Percentiles rank a stretch among this genome's conserved stretches.
Evolutionary conservation across 1,140 invertebrate genomes (phyloP).

Genomic region (Drosophila sucinea): DNA sequence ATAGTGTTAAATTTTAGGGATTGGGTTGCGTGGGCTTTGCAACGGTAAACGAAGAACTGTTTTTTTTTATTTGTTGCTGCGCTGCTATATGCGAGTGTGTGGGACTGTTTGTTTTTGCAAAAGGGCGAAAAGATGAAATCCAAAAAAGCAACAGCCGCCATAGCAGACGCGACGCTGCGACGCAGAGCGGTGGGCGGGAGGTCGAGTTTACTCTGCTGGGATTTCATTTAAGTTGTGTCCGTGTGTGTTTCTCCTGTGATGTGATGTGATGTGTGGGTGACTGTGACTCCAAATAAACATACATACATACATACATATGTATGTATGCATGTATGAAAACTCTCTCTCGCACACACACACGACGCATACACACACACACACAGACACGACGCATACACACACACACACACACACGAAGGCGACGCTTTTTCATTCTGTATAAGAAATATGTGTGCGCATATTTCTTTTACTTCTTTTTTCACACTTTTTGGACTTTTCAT

Average conservation of each 20-base stretch:
- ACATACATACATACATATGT: neutral
- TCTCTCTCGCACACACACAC: neutral
- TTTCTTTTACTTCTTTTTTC: slow-evolving; percentile 64
- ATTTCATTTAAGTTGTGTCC: slow-evolving; percentile 60
- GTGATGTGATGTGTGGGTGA: slow-evolving; percentile 32
- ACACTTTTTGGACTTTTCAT: slow-evolving; percentile 45
- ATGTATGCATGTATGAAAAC: slow-evolving; percentile 12
- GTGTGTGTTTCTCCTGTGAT: slow-evolving; percentile 44
- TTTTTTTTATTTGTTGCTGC: slow-evolving; percentile 27
- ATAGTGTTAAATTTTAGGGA: neutral
- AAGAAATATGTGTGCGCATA: slow-evolving; percentile 74
- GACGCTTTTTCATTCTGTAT: slow-evolving; percentile 60
- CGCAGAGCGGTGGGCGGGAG: slow-evolving; percentile 4
- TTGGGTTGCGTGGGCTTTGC: slow-evolving; percentile 32
- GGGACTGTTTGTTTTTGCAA: slow-evolving; percentile 57
- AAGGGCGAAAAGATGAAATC: slow-evolving; percentile 60
- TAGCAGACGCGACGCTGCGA: neutral
- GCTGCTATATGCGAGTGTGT: slow-evolving; percentile 1
- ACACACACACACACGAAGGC: slow-evolving; percentile 12
- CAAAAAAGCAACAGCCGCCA: slow-evolving; percentile 70
- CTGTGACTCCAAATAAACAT: slow-evolving; percentile 42
- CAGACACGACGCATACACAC: slow-evolving; percentile 21
- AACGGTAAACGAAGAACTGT: slow-evolving; percentile 51
- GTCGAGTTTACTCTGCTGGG: slow-evolving; percentile 51
- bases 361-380: neutral